These are phyloP conservation scores for Scaptodrosophila lebanonensis DNA, from an alignment of 1,140 invertebrate species.

Conservation along the genomic window DNA sequence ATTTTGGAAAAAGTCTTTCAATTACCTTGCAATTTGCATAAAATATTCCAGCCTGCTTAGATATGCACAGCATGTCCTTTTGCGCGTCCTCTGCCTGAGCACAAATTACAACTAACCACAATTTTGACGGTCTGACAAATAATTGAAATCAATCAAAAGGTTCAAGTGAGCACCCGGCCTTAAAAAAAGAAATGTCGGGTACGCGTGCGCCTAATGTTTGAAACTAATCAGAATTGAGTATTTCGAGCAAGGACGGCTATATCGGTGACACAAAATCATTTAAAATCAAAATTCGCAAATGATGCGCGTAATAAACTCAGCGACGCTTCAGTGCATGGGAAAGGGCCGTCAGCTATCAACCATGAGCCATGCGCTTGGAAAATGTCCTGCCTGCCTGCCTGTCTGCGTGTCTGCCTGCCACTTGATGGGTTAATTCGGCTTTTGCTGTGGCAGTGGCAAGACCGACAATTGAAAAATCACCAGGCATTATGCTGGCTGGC, in stretches of 20 bases:
- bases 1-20: slow-evolving; percentile 32
- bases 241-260: slow-evolving; percentile 22
- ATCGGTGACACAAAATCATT: slow-evolving; percentile 31
- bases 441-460: background rate
- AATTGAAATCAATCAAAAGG: slow-evolving; percentile 65
- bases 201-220: slow-evolving; percentile 37
- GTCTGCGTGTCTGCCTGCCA: too few relatives aligned
- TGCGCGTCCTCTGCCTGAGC: too few relatives aligned
- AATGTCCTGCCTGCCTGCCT: too few relatives aligned
- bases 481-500: slow-evolving; percentile 58
- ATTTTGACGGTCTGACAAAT: too few relatives aligned
- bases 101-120: too few relatives aligned
- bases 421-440: slow-evolving; percentile 45
- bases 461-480: slow-evolving; percentile 73
- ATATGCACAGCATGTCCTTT: background rate
- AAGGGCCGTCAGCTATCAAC: too few relatives aligned
- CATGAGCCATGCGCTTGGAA: too few relatives aligned
- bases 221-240: slow-evolving; percentile 71
- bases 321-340: too few relatives aligned
- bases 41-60: background rate
- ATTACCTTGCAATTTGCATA: slow-evolving; percentile 50
- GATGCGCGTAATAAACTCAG: slow-evolving; percentile 68
- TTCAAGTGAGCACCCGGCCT: slow-evolving; percentile 10
- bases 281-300: slow-evolving; percentile 76
- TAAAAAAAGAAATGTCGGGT: too few relatives aligned